Conservation (phyloP, 2,888 invertebrate genomes). For the Xestia sexstrigata region DNA sequence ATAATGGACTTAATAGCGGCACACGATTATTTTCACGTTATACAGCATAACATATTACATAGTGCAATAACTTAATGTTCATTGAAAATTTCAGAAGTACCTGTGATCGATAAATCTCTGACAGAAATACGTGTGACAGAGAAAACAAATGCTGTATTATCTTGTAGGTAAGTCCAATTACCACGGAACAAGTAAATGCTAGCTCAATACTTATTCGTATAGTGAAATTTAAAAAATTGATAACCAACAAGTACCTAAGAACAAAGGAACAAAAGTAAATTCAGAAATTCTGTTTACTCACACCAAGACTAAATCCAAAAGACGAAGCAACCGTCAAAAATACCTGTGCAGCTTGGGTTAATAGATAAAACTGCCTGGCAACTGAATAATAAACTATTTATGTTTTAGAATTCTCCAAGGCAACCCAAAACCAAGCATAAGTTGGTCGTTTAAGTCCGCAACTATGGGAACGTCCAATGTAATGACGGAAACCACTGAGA, state of each 20-base stretch:
- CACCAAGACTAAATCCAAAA: background rate
- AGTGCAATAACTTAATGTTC: background rate
- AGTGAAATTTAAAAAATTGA: no score
- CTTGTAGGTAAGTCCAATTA: no score
- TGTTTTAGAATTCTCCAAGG: conserved; percentile 68
- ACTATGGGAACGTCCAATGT: background rate
- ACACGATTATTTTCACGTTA: background rate
- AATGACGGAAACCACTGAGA: conserved; percentile 44
- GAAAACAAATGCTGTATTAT: no score
- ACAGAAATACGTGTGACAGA: no score
- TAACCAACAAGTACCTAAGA: no score
- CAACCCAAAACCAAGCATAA: conserved; percentile 67
- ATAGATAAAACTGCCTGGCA: background rate
- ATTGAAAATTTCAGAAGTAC: background rate
- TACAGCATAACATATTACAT: background rate
- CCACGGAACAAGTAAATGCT: no score
- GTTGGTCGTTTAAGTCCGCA: conserved; percentile 67
- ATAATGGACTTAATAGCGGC: no score
- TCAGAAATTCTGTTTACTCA: no score
- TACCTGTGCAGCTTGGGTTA: background rate
- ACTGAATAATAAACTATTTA: background rate
- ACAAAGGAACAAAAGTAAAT: no score
- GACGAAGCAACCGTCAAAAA: background rate
- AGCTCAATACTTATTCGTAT: no score
- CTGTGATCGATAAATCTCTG: no score